Base-by-base conservation (phyloP, 2,888 invertebrate genomes). In the Pollenia labialis region DNA sequence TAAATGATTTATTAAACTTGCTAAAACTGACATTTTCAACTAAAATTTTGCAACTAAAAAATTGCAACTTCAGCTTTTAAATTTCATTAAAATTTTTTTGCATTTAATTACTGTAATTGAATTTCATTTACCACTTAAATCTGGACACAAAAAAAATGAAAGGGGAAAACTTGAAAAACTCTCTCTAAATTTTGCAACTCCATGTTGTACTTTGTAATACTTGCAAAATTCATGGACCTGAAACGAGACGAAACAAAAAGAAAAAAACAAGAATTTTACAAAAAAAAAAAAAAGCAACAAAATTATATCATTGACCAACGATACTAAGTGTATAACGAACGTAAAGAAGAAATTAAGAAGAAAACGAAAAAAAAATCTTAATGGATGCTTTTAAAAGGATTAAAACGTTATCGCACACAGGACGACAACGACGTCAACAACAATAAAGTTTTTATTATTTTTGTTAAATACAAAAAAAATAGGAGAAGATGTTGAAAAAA, bases 371-470 rank as follows among this genome's bases (percentile, higher is more conserved):
- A 77, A 68, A 79, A 87, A 84, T 87, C 81, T 77, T 87, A 87
- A 87, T 87, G 87, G 87, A 87, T 81, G 87, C 87, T 87, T 84
- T 87, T 87, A 87, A 87, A 87, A 87, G 84, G 87, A 87, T 87
- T 87, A 87, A 87, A 87, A 87, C 81, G 87, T 84, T 87, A 87
- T 84, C 77, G 74, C 74, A 87, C 64, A 85, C 81, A 84, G 69
- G 74, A 84, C 81, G 60, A 86, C 82, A 83, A 76, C 75, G 71
- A 84, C 77, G 68, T 81, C 81, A 84, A 84, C 76, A 84, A 77
- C 77, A 81, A 81, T 60, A 23, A 77, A 76, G 68, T 58, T 81
- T 81, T 66, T 81, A 16, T 62, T 62, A 44, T 54, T 68, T 52
- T 48, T 42, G 40, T 50, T 32, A 50, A 77, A 12, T 48, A 64